Percentiles rank a stretch among this genome's conserved stretches.
Conservation (phyloP, 1,140 invertebrate genomes). For the Nylanderia fulva region DNA sequence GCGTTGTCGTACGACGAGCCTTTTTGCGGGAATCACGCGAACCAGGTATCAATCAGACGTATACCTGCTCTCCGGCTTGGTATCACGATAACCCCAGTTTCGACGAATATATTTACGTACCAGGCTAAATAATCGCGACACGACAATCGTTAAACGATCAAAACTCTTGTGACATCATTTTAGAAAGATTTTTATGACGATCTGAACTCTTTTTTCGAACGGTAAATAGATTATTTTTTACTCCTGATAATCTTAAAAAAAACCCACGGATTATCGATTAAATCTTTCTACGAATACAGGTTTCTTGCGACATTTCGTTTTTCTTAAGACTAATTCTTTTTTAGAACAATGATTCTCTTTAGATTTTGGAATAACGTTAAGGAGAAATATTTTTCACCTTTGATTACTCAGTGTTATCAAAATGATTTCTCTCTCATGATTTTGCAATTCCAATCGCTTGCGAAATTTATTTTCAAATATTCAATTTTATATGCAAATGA, state of each 20-base stretch:
- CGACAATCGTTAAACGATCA: neutral
- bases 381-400: neutral
- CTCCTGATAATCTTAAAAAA: neutral
- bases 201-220: neutral
- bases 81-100: conserved; percentile 67
- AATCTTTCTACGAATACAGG: conserved; percentile 15
- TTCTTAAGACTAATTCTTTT: neutral
- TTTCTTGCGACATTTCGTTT: neutral
- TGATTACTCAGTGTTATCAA: neutral
- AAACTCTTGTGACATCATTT: conserved; percentile 11
- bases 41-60: conserved; percentile 72
- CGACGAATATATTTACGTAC: conserved; percentile 69
- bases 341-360: neutral
- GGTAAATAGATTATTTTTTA: neutral
- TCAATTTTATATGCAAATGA: neutral
- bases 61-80: conserved; percentile 35
- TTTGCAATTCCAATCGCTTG: neutral
- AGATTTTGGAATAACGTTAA: neutral
- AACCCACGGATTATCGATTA: neutral
- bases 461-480: neutral
- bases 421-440: neutral
- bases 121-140: neutral
- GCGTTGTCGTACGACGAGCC: conserved; percentile 32
- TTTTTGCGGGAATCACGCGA: conserved; percentile 71
- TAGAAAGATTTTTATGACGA: conserved; percentile 5